Conservation (phyloP, 2,113 vertebrate species). For the Neogobius melanostomus region DNA sequence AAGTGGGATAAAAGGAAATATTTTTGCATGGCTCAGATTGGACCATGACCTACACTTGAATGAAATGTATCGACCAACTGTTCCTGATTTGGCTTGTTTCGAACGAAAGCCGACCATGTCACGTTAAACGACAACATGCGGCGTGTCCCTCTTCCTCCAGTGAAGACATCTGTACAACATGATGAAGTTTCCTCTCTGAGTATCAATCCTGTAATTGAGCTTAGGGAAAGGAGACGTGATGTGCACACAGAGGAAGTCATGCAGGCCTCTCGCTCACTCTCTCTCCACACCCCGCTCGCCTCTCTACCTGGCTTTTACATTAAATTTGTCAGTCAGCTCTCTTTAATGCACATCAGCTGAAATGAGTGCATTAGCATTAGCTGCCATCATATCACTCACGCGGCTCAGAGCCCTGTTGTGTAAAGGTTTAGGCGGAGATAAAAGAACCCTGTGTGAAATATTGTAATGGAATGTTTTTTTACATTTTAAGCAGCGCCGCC, state of each 20-base stretch:
- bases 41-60: slow-evolving; percentile 1
- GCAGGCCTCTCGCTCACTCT: slow-evolving; percentile 22
- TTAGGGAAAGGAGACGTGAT: slow-evolving; percentile 73
- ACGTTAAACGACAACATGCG: slow-evolving; percentile 70
- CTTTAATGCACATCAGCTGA: slow-evolving; percentile 50
- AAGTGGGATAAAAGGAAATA: background rate
- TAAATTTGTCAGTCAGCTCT: slow-evolving; percentile 53
- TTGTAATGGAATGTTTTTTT: slow-evolving; percentile 32
- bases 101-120: slow-evolving; percentile 52
- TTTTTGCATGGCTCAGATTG: background rate
- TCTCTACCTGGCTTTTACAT: slow-evolving; percentile 47
- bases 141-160: slow-evolving; percentile 64
- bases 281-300: background rate
- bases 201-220: slow-evolving; percentile 81
- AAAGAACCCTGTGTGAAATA: slow-evolving; percentile 26
- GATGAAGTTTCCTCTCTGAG: slow-evolving; percentile 81
- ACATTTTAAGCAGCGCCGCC: slow-evolving; percentile 16
- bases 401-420: slow-evolving; percentile 7
- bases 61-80: slow-evolving; percentile 52
- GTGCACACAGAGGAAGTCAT: slow-evolving; percentile 68
- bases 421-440: slow-evolving; percentile 12
- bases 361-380: slow-evolving; percentile 56
- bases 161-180: slow-evolving; percentile 81
- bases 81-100: slow-evolving; percentile 58
- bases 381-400: slow-evolving; percentile 34